Percentiles rank a stretch among this genome's conserved stretches.
Evolutionary conservation across 2,888 invertebrate species (phyloP).

Genomic region (Gandaritis pyraliata): DNA sequence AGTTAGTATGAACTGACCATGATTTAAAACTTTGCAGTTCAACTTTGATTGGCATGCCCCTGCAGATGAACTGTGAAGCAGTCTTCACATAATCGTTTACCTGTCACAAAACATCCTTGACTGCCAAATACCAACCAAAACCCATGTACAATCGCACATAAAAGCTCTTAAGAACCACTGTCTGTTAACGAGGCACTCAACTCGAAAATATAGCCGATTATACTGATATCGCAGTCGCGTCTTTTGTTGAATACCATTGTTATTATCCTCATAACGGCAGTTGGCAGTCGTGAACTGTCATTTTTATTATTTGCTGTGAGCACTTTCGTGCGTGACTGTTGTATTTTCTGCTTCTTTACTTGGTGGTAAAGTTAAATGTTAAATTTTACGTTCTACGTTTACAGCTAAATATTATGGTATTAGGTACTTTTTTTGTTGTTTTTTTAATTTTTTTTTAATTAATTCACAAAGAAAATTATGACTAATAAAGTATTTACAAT

Average conservation of each 20-base stretch:
- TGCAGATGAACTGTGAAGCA: too few relatives aligned
- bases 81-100: too few relatives aligned
- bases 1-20: too few relatives aligned
- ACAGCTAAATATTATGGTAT: too few relatives aligned
- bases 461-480: too few relatives aligned
- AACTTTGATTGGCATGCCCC: too few relatives aligned
- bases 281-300: conserved; percentile 44
- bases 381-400: not conserved
- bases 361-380: conserved; percentile 14
- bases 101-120: conserved; percentile 1
- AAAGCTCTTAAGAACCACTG: conserved; percentile 42
- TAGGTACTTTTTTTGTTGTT: too few relatives aligned
- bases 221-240: conserved; percentile 41
- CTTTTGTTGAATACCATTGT: conserved; percentile 49
- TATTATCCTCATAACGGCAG: conserved; percentile 45
- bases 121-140: conserved; percentile 36
- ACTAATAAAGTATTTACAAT: too few relatives aligned
- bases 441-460: too few relatives aligned
- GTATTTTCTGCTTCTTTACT: conserved; percentile 21
- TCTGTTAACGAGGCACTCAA: conserved; percentile 48
- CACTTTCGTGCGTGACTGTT: conserved; percentile 50
- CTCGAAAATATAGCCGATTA: conserved; percentile 50
- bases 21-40: too few relatives aligned
- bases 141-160: conserved; percentile 45
- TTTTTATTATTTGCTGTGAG: conserved; percentile 49